Percentiles rank a stretch among this genome's conserved stretches.
These are phyloP conservation scores for Norana najaformis DNA, from an alignment of 2,888 invertebrate species.

Conservation along the genomic window DNA sequence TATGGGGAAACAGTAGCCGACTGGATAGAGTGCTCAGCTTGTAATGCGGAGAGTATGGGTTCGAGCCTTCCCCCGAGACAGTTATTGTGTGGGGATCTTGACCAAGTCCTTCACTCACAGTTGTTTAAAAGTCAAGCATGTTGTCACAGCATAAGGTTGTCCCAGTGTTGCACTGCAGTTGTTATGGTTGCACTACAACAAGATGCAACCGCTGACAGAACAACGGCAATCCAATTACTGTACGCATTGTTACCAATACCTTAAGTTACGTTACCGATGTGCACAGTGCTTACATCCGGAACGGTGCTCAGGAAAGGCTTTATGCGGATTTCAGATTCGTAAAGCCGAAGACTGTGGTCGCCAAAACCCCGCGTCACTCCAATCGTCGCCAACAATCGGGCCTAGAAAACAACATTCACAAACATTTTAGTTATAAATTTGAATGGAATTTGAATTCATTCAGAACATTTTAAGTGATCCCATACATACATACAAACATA, in stretches of 20 bases:
- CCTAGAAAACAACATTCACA: conserved; percentile 46
- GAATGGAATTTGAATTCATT: background rate
- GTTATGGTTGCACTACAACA: no score
- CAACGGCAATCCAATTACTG: no score
- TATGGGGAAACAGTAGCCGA: no score
- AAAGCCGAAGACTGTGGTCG: conserved; percentile 72
- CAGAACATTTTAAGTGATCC: background rate
- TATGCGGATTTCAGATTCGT: conserved; percentile 73
- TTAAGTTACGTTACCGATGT: background rate
- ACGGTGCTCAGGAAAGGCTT: conserved; percentile 80
- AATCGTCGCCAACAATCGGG: conserved; percentile 79
- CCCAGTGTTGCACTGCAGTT: no score
- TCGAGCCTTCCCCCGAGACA: no score
- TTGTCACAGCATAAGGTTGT: no score
- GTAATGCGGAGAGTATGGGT: no score
- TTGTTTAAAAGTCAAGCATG: no score
- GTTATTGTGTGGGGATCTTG: no score
- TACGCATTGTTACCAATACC: background rate
- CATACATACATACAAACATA: background rate
- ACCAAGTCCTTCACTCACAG: no score
- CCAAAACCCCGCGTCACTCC: conserved; percentile 84
- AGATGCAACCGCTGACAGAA: no score
- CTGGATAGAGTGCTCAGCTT: no score
- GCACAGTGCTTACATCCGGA: conserved; percentile 71
- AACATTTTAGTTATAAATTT: background rate